These are phyloP conservation scores for Halcyon malimbica DNA, from an alignment of 2,113 vertebrate species.

Conservation along the genomic window DNA sequence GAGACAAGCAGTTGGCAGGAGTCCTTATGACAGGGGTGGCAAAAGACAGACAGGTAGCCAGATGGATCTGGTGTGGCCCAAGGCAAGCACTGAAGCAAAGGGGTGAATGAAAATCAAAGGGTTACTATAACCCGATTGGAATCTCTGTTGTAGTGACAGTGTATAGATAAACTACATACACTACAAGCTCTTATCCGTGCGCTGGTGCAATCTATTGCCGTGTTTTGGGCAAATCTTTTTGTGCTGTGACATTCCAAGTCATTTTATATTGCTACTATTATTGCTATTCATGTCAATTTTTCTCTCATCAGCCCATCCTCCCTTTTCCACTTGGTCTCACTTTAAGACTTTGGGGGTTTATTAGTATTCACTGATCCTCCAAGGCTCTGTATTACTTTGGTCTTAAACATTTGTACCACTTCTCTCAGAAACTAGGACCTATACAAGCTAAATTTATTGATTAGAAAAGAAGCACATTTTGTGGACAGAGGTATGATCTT, in stretches of 20 bases:
- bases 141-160: neutral
- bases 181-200: neutral
- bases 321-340: neutral
- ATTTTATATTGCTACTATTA: neutral
- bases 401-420: neutral
- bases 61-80: conserved; percentile 40
- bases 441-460: neutral
- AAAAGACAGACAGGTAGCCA: conserved; percentile 67
- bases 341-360: neutral
- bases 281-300: neutral
- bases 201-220: neutral
- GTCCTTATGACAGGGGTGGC: conserved; percentile 48
- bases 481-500: neutral
- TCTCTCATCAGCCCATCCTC: neutral
- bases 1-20: conserved; percentile 60
- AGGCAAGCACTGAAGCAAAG: conserved; percentile 47
- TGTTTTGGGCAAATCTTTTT: neutral
- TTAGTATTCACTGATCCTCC: neutral
- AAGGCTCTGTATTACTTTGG: neutral
- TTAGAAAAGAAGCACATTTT: neutral
- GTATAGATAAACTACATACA: neutral
- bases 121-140: neutral
- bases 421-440: neutral
- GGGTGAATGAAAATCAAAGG: conserved; percentile 34
- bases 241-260: neutral